Evolutionary conservation across 2,888 invertebrate species (phyloP).

Genomic region (Colostygia pectinataria): DNA sequence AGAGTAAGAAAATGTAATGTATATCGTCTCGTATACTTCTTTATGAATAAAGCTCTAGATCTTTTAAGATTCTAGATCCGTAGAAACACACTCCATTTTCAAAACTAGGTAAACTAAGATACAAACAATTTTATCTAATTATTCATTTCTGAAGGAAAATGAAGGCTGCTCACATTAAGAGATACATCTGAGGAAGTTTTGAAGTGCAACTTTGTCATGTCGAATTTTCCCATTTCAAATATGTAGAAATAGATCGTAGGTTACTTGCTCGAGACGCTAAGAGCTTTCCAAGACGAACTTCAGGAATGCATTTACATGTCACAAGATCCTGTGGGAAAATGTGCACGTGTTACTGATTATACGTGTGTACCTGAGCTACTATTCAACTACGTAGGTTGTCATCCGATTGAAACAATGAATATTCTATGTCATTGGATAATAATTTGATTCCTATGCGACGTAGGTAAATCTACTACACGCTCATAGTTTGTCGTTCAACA

Average conservation of each 20-base stretch:
- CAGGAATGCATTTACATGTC: conserved; percentile 79
- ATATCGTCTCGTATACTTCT: too few relatives aligned
- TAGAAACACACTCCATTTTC: too few relatives aligned
- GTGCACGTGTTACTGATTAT: conserved; percentile 71
- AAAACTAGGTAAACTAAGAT: too few relatives aligned
- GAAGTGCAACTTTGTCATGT: conserved; percentile 22
- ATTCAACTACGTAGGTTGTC: conserved; percentile 42
- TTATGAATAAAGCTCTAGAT: too few relatives aligned
- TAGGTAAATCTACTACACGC: conserved; percentile 4
- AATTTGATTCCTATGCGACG: neutral
- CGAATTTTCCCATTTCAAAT: conserved; percentile 25
- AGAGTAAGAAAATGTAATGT: too few relatives aligned
- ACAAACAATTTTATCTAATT: too few relatives aligned
- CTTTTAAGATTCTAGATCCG: too few relatives aligned
- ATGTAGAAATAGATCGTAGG: conserved; percentile 25
- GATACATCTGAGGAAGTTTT: conserved; percentile 3
- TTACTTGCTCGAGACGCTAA: conserved; percentile 45
- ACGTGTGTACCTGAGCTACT: conserved; percentile 53
- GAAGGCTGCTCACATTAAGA: neutral
- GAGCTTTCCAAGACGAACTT: conserved; percentile 73
- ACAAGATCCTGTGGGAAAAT: conserved; percentile 70
- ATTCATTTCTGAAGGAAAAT: neutral
- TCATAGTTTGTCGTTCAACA: conserved; percentile 30
- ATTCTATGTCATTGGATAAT: conserved; percentile 9
- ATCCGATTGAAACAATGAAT: conserved; percentile 50